Percentiles rank a stretch among this genome's conserved stretches.
Conservation (phyloP, 2,113 vertebrate species). For the Atractosteus spatula region DNA sequence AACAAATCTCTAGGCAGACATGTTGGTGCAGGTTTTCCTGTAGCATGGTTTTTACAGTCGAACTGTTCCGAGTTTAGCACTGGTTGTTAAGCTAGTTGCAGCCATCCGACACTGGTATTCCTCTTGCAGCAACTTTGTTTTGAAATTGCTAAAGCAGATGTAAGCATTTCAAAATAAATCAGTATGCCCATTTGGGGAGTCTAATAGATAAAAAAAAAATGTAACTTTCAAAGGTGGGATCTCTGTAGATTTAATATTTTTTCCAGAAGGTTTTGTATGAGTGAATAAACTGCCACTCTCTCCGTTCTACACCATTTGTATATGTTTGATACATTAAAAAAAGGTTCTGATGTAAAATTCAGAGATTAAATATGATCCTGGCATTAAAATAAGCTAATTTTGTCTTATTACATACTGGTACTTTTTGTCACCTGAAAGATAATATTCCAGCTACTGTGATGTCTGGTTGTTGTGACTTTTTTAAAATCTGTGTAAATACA, state of each 20-base stretch:
- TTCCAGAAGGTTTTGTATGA: slow-evolving; percentile 90
- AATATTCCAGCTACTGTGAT: no score
- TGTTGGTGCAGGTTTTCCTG: no score
- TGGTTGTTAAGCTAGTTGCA: slow-evolving; percentile 53
- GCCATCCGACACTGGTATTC: slow-evolving; percentile 58
- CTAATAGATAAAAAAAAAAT: slow-evolving; percentile 67
- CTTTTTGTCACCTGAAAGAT: no score
- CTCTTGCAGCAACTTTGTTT: slow-evolving; percentile 67
- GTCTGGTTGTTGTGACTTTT: no score
- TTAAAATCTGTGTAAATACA: no score
- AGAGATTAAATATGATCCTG: slow-evolving; percentile 97
- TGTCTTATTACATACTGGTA: slow-evolving; percentile 40
- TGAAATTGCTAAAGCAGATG: slow-evolving; percentile 72
- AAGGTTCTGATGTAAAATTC: slow-evolving; percentile 70
- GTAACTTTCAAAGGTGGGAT: slow-evolving; percentile 76
- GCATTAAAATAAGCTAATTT: slow-evolving; percentile 72
- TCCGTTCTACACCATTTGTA: slow-evolving; percentile 95
- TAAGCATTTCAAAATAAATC: slow-evolving; percentile 61
- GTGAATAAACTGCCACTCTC: slow-evolving; percentile 86
- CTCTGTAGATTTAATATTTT: slow-evolving; percentile 80
- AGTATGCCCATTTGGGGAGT: slow-evolving; percentile 65
- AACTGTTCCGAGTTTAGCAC: slow-evolving; percentile 33
- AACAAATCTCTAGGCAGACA: background rate
- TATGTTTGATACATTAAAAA: slow-evolving; percentile 82
- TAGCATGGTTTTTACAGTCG: slow-evolving; percentile 27